These are phyloP conservation scores for Pogonus chalceus DNA, from an alignment of 1,140 invertebrate species.

Conservation along the genomic window DNA sequence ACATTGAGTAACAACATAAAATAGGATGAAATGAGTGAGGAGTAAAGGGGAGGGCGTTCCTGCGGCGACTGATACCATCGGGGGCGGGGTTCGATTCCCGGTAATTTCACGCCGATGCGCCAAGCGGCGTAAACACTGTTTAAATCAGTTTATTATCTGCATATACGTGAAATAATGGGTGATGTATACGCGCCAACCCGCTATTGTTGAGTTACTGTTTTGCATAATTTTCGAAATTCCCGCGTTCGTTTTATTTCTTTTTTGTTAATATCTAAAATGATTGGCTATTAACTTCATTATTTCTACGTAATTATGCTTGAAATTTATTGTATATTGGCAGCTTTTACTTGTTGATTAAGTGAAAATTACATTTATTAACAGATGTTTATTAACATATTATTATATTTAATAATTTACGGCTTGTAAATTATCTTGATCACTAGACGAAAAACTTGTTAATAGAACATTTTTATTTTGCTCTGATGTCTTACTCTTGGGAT, in stretches of 20 bases:
- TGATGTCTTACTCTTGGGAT: too few species aligned
- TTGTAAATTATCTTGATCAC: too few species aligned
- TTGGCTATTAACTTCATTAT: too few species aligned
- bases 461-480: too few species aligned
- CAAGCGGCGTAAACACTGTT: conserved; percentile 3
- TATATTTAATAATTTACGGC: too few species aligned
- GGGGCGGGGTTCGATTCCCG: conserved; percentile 4
- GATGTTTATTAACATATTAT: too few species aligned
- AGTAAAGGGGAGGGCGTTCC: background rate
- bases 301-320: too few species aligned
- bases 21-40: background rate
- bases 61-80: background rate
- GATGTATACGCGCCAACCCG: background rate
- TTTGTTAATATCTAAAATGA: too few species aligned
- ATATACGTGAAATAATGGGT: conserved; percentile 1
- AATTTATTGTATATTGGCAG: too few species aligned
- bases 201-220: background rate
- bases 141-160: conserved; percentile 4
- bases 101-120: conserved; percentile 2
- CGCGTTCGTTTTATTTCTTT: background rate
- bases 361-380: too few species aligned
- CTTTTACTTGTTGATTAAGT: too few species aligned
- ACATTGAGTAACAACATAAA: background rate
- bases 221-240: background rate
- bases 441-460: too few species aligned